These are phyloP conservation scores for Eurosta solidaginis DNA, from an alignment of 1,140 invertebrate genomes.

Conservation along the genomic window DNA sequence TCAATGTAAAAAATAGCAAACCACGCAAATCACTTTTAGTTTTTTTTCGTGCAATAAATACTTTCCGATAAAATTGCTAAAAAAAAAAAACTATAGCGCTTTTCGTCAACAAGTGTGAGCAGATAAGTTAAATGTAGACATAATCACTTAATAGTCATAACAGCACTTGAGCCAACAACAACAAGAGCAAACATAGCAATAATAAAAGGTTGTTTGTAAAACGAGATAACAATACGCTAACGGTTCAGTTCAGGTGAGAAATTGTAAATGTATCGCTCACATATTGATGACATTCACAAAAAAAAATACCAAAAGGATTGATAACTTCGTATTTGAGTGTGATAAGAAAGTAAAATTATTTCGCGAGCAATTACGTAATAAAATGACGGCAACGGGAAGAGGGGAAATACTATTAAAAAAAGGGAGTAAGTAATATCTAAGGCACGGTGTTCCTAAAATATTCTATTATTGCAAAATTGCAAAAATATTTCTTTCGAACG, in stretches of 20 bases:
- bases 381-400: not conserved
- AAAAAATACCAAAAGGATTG: constrained; percentile 14
- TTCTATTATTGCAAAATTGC: no score
- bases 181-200: not conserved
- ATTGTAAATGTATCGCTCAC: not conserved
- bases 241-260: not conserved
- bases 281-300: constrained; percentile 7
- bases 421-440: no score
- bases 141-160: constrained; percentile 3
- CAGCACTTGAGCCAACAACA: not conserved
- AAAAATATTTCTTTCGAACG: no score
- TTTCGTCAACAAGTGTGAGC: not conserved
- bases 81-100: not conserved
- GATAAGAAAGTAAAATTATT: not conserved
- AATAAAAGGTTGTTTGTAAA: not conserved
- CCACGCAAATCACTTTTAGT: no score
- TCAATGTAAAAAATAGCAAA: no score
- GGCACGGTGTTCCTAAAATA: no score
- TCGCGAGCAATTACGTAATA: constrained; percentile 1
- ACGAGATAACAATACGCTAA: not conserved
- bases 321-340: not conserved
- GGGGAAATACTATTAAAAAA: not conserved
- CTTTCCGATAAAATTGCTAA: no score
- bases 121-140: not conserved
- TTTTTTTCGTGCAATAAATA: no score